Evolutionary conservation across 2,113 vertebrate genomes (phyloP), one percentile per base, ranked within the genome.

Genomic region (Paedocypris sp.): DNA sequence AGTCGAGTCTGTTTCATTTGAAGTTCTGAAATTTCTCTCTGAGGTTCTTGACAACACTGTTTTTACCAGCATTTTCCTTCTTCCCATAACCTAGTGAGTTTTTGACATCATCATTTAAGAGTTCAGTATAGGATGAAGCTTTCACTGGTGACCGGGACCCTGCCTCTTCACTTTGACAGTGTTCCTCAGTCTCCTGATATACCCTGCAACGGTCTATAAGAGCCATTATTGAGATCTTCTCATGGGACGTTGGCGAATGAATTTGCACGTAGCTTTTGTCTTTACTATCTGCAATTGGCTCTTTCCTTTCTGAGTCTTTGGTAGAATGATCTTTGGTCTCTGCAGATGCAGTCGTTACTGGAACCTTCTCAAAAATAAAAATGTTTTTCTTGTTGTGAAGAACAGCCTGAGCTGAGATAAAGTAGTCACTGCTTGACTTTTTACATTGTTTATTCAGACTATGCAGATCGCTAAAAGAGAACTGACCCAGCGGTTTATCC

Each of bases 21-120:
- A 87, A 73, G 43, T 75, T 92, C 78, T 91, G 90, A 71, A 97
- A 97, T 65, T 86, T 90, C 13, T 90, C 87, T 60, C 91, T 77
- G 49, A 97, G 84, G 61, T 91, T 91, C 72, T 83, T 92, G 60
- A 97, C 93, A 1, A 85, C 69, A 64, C 82, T 87, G 6, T 79
- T 85, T 4, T 87, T 87, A 10, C 69, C 61, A 0, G 46, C 26
- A 0, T 79, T 67, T 0, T 15, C 45, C 42, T 47, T 69, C 16
- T 56, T 68, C 29, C 28, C 58, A 0, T 32, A 16, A 59, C 43
- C 3, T 22, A 75, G 54, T 1, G 13, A 53, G 0, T 43, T 15
- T 25, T 66, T 75, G 26, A 78, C 67, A 26, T 66, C 47, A 9
- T 48, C 41, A 29, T 73, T 46, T 4, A 33, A 7, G 12, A 38